A percentile compares a stretch with the other conserved stretches of the same genome.
Evolutionary conservation across 2,888 invertebrate species (phyloP).

Genomic region (Hydropsyche betteni): DNA sequence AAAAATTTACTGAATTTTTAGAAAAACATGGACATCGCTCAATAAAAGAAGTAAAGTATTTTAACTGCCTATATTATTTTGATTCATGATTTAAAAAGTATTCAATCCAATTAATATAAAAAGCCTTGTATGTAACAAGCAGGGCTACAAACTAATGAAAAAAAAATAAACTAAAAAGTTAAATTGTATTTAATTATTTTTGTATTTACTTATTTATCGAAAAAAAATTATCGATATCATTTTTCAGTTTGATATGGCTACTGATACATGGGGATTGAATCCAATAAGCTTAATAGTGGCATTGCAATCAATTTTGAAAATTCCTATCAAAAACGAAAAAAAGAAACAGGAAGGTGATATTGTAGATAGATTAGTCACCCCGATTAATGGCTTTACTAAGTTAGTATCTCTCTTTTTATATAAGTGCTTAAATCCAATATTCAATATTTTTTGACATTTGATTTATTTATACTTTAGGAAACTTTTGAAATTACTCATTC

Average conservation of each 20-base stretch:
- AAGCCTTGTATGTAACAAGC: no score
- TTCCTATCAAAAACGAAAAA: slow-evolving; percentile 35
- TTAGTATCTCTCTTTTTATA: slow-evolving; percentile 51
- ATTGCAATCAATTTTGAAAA: slow-evolving; percentile 65
- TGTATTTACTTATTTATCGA: neutral
- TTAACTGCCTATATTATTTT: no score
- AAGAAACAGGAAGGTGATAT: slow-evolving; percentile 60
- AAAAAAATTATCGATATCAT: neutral
- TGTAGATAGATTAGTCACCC: slow-evolving; percentile 63
- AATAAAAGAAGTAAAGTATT: slow-evolving; percentile 66
- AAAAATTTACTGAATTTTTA: slow-evolving; percentile 69
- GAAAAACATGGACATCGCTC: slow-evolving; percentile 76
- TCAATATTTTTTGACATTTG: no score
- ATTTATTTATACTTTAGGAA: slow-evolving; percentile 57
- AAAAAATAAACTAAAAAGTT: no score
- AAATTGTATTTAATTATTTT: slow-evolving; percentile 11
- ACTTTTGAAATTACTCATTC: slow-evolving; percentile 69
- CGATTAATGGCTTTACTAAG: slow-evolving; percentile 62
- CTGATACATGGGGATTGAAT: slow-evolving; percentile 73
- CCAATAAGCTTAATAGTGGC: slow-evolving; percentile 71
- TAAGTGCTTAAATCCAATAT: no score
- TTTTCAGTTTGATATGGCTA: slow-evolving; percentile 71
- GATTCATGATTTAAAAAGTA: no score
- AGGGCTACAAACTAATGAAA: no score
- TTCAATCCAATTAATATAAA: no score